Base-by-base conservation (phyloP, 2,113 vertebrate genomes). In the Beaufortia kweichowensis region DNA sequence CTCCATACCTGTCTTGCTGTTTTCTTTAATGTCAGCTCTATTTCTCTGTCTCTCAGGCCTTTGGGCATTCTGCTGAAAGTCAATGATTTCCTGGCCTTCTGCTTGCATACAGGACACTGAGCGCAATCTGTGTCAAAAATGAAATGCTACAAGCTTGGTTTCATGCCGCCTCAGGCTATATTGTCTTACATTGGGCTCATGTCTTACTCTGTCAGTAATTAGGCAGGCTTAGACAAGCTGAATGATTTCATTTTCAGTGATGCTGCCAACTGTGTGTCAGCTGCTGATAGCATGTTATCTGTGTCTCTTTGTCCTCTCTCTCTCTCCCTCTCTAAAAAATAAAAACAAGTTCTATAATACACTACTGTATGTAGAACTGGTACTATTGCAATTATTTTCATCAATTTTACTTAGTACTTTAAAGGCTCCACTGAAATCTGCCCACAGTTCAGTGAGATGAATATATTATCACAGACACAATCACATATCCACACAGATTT, bases 381-480 rank as follows among this genome's bases (percentile, higher is more conserved):
- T n/a, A n/a, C n/a, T n/a, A n/a, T n/a, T n/a, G n/a, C n/a, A n/a
- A n/a, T n/a, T n/a, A n/a, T n/a, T n/a, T n/a, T n/a, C n/a, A n/a
- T n/a, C n/a, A n/a, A n/a, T 15, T 9, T 50, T 39, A 10, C 35
- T 39, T 39, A 10, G 11, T 10, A 11, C 9, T 39, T 11, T 10
- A 39, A 59, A 50, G 26, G 59, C 59, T 67, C 43, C 56, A 41
- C 67, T 70, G 65, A 79, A 67, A 61, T 60, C 76, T 64, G 17
- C 76, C 31, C 68, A 21, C 41, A 53, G 77, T 79, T 75, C 29
- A 81, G 82, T 79, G 77, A 82, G 80, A 76, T 71, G 43, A 90
- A 89, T 87, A 80, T 79, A 89, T 85, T 88, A 84, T 61, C 35
- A 39, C 35, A n/a, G n/a, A 33, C 33, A 35, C 33, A 35, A 8